Base-by-base conservation (phyloP, 1,140 invertebrate genomes). In the Alviniconcha marisindica region DNA sequence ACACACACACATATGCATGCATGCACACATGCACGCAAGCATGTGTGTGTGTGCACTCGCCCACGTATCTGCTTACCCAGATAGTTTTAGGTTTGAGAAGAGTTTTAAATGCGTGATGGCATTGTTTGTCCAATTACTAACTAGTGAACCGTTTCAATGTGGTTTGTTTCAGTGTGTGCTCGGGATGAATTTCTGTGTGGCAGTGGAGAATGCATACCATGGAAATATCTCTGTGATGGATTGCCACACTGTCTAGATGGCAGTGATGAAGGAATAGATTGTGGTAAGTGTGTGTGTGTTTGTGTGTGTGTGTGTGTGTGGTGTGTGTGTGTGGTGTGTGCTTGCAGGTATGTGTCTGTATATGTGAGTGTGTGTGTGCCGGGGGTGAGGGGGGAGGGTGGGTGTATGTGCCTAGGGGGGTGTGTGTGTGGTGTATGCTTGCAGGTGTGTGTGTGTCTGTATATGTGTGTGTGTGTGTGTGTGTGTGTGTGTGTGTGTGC, bases 241-340 rank as follows among this genome's bases (percentile, higher is more conserved):
- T 31, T 81, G 21, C 78, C 78, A 15, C 24, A 84, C 36, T 84
- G 83, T 42, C 40, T 63, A n/a, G 83, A 84, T 84, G 77, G 78
- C 51, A 81, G 66, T 33, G 83, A 84, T 42, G 83, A 84, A 77
- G 38, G 71, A 4, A 36, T 60, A 12, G 66, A 54, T 63, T 73
- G 83, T 56, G 77, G 76, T 84, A 33, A 83, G 80, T 48, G 7
- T 10, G 44, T 5, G 44, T 5, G 44, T 48, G 44, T 21, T 73
- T 73, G 28, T 73, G 10, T 73, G 4, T 33, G 7, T 73, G 31
- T 73, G 24, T 69, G 14, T 28, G 14, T 12, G 10, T 69, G 76
- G 56, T 33, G 40, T 44, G 14, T 3, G 15, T 28, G 0, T n/a
- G 63, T 12, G 63, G 2, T 24, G 36, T 31, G 18, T 69, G 36